These are phyloP conservation scores for Incurvaria masculella DNA, from an alignment of 2,888 invertebrate genomes.

Conservation along the genomic window DNA sequence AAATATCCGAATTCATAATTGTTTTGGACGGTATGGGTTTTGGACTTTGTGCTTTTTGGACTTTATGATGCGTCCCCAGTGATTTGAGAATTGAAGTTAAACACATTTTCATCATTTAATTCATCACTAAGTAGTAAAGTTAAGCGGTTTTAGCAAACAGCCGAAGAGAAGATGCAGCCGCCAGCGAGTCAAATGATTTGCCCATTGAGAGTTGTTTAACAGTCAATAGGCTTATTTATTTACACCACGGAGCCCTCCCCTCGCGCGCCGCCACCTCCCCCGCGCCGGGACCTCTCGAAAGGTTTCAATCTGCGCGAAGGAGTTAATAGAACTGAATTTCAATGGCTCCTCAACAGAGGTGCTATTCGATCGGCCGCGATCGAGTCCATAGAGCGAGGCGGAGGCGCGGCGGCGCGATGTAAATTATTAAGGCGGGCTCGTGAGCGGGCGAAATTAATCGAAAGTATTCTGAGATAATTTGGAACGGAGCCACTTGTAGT, in stretches of 20 bases:
- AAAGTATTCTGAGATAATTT: constrained; percentile 38
- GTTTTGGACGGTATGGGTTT: too few relatives aligned
- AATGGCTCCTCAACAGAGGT: too few relatives aligned
- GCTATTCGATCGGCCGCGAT: constrained; percentile 19
- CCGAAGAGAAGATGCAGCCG: constrained; percentile 13
- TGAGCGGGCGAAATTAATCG: constrained; percentile 40
- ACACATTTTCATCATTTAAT: too few relatives aligned
- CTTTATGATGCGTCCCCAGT: too few relatives aligned
- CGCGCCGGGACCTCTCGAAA: too few relatives aligned
- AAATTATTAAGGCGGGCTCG: constrained; percentile 41
- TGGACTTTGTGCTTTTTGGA: too few relatives aligned
- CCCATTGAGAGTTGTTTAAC: constrained; percentile 34
- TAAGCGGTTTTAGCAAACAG: too few relatives aligned
- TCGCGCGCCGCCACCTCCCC: background rate
- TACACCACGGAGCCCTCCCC: constrained; percentile 24
- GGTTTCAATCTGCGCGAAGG: too few relatives aligned
- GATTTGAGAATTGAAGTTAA: too few relatives aligned
- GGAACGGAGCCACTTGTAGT: constrained; percentile 26
- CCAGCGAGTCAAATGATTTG: constrained; percentile 29
- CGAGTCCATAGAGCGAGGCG: constrained; percentile 18
- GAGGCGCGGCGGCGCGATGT: constrained; percentile 24
- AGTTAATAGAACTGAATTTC: too few relatives aligned
- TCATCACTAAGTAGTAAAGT: too few relatives aligned
- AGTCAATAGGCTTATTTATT: constrained; percentile 33
- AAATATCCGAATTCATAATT: too few relatives aligned